Conservation (phyloP, 2,888 invertebrate genomes). For the Acleris sparsana region DNA sequence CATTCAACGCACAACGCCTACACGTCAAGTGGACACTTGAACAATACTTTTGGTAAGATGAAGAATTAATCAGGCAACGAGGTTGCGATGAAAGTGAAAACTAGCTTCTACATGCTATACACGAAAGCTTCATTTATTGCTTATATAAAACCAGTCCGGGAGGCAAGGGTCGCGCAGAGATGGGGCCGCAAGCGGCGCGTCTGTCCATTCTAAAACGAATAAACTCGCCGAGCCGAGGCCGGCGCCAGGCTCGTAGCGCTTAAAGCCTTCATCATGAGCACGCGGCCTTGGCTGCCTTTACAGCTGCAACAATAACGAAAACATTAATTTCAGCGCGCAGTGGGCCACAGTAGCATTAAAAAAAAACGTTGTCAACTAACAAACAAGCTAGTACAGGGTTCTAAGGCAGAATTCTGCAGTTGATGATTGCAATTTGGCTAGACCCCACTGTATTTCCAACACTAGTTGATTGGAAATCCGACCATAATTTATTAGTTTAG, state of each 20-base stretch:
- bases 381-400: too few species aligned
- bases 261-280: conserved; percentile 68
- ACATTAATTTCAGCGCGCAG: neutral
- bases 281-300: conserved; percentile 81
- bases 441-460: too few species aligned
- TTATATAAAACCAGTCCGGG: neutral
- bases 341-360: too few species aligned
- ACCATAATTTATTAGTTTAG: too few species aligned
- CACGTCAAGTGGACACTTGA: conserved; percentile 4
- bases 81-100: conserved; percentile 9
- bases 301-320: conserved; percentile 62
- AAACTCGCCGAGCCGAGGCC: conserved; percentile 45
- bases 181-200: neutral
- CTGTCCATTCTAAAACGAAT: conserved; percentile 75
- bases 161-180: conserved; percentile 4
- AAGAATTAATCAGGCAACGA: conserved; percentile 17
- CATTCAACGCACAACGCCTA: conserved; percentile 9
- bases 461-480: too few species aligned
- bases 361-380: too few species aligned
- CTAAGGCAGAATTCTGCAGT: too few species aligned
- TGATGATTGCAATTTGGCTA: too few species aligned
- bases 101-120: conserved; percentile 20
- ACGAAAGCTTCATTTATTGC: conserved; percentile 16
- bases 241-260: conserved; percentile 38
- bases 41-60: conserved; percentile 25